These are phyloP conservation scores for Helicolenus hilgendorfi DNA, from an alignment of 2,797 vertebrate genomes.

Conservation along the genomic window DNA sequence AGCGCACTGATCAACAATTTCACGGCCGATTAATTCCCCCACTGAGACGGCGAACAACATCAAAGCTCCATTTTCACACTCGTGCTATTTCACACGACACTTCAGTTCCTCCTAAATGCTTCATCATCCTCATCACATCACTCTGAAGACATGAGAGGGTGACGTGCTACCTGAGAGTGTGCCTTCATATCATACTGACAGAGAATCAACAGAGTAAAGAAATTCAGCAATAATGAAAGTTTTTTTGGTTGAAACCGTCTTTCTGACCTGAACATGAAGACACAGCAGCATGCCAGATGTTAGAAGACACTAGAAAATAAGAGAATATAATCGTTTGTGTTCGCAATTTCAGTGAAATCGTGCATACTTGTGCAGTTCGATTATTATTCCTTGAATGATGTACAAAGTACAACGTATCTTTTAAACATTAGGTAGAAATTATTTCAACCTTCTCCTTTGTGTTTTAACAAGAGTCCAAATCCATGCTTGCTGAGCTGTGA, in stretches of 20 bases:
- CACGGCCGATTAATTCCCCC: conserved; percentile 36
- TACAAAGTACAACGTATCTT: not conserved
- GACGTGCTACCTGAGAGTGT: not conserved
- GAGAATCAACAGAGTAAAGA: not conserved
- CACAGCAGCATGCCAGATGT: not conserved
- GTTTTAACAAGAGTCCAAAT: no score
- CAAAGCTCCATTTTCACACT: conserved; percentile 16
- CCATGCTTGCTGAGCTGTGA: no score
- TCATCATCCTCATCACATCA: not conserved
- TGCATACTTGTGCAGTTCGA: no score
- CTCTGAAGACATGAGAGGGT: not conserved
- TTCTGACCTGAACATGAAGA: not conserved
- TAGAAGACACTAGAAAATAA: not conserved
- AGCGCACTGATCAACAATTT: conserved; percentile 37
- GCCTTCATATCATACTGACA: not conserved
- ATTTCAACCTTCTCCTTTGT: no score
- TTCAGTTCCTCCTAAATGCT: not conserved
- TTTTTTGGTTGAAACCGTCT: not conserved
- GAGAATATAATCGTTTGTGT: no score
- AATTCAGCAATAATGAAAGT: not conserved
- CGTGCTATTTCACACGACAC: not conserved
- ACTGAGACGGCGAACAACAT: not conserved
- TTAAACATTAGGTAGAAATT: not conserved
- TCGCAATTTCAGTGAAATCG: not conserved
- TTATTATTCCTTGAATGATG: no score